phyloP scores from a whole-genome alignment of 1,140 invertebrate species.

The Formica exsecta region DNA sequence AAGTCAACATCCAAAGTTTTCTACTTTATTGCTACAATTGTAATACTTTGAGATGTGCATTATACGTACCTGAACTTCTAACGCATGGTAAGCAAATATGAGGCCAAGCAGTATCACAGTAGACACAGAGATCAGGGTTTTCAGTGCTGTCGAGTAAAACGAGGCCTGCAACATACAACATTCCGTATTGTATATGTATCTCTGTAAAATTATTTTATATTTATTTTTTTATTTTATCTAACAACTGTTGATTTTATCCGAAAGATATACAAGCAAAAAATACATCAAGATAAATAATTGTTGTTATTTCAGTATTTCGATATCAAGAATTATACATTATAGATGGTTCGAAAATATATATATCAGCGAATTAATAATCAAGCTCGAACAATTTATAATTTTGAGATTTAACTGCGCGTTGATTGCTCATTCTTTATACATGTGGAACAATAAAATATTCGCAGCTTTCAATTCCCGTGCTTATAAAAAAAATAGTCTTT shows the following conservation, averaged over 20 bases:
- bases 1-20: not conserved
- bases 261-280: not conserved
- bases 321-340: not conserved
- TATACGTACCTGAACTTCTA: constrained; percentile 98
- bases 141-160: constrained; percentile 98
- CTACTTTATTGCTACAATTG: constrained; percentile 5
- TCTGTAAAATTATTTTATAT: not conserved
- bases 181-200: not conserved
- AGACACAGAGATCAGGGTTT: constrained; percentile 99
- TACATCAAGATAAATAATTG: not conserved
- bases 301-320: not conserved
- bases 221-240: not conserved
- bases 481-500: constrained; percentile 28
- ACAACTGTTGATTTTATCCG: not conserved
- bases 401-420: not conserved
- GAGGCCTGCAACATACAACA: constrained; percentile 92
- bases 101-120: constrained; percentile 99
- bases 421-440: constrained; percentile 13
- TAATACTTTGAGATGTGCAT: not conserved
- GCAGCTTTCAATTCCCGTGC: constrained; percentile 18
- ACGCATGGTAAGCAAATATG: constrained; percentile 99
- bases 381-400: not conserved
- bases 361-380: constrained; percentile 5
- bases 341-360: not conserved
- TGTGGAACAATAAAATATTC: constrained; percentile 57